Evolutionary conservation across 2,888 invertebrate genomes (phyloP), one percentile per base, ranked within the genome.

Genomic region (Cephus spinipes): DNA sequence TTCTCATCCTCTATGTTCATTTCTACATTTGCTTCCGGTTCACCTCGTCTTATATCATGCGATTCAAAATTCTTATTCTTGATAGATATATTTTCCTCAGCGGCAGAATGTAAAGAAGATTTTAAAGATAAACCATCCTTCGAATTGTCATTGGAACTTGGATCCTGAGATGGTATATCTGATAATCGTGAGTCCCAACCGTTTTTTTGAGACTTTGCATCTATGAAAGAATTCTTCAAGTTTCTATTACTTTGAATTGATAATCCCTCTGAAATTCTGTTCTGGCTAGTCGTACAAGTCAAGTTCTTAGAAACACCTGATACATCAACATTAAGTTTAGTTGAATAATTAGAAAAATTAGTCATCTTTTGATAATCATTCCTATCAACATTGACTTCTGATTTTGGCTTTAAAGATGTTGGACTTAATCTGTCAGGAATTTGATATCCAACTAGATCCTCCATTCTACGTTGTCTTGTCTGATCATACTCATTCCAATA

Each of bases 121-220:
- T 11, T 34, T 35, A 30, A 31, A 34, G 69, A 74, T 30, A 74
- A 32, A 73, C 6, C 68, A 31, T 15, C 33, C 34, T 33, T 68
- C 33, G 35, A 74, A 30, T 15, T 32, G 30, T 71, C 32, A 31
- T n/a, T 36, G 15, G 40, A 77, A 40, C 71, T 71, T 11, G 69
- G 36, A 33, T 77, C 40, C 34, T 75, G 74, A 15, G 71, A 75
- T 32, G 71, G 31, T 30, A 69, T 69, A 30, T 75, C 77, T 31
- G 77, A 36, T 23, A 75, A 40, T 71, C 74, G 40, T n/a, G 30
- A 31, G 33, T 77, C 75, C 77, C 55, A 77, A 33, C 4, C 33
- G 1, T 74, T 36, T 23, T 55, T 75, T 15, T 75, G 3, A 55
- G 23, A 23, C 23, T 23, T 55, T 23, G 2, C 9, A 2, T 55